phyloP scores from a whole-genome alignment of 2,113 vertebrate species.

The Monarcha castaneiventris region DNA sequence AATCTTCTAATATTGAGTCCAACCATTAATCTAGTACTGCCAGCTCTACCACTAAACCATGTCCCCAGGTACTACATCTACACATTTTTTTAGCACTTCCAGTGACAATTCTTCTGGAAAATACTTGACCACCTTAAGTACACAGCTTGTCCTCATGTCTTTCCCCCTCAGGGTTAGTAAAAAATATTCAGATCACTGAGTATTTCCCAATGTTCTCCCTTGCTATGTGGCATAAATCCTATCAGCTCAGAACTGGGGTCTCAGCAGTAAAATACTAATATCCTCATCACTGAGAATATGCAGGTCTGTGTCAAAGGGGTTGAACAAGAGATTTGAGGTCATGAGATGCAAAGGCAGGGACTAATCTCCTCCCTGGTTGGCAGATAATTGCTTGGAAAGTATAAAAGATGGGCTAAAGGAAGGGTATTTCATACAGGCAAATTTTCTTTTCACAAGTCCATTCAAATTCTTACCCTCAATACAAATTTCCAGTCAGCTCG shows the following conservation, averaged over 20 bases:
- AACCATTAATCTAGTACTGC: neutral
- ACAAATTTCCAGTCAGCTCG: neutral
- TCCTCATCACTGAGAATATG: neutral
- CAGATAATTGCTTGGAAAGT: neutral
- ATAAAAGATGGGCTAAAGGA: neutral
- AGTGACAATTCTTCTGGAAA: neutral
- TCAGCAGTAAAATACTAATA: neutral
- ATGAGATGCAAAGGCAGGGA: neutral
- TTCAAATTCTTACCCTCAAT: neutral
- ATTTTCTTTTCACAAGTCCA: neutral
- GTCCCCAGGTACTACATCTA: neutral
- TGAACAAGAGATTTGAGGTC: neutral
- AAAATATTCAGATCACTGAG: neutral
- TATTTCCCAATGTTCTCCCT: neutral
- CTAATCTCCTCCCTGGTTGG: rapidly evolving
- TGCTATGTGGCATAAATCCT: neutral
- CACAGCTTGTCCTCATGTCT: neutral
- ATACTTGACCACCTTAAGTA: neutral
- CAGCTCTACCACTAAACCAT: neutral
- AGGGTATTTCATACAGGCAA: neutral
- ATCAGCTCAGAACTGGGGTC: neutral
- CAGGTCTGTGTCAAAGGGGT: neutral
- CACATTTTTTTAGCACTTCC: neutral
- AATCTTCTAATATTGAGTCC: neutral
- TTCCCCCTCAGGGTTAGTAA: neutral